These are phyloP conservation scores for Mycogona germanica DNA, from an alignment of 2,888 invertebrate genomes.

Conservation along the genomic window DNA sequence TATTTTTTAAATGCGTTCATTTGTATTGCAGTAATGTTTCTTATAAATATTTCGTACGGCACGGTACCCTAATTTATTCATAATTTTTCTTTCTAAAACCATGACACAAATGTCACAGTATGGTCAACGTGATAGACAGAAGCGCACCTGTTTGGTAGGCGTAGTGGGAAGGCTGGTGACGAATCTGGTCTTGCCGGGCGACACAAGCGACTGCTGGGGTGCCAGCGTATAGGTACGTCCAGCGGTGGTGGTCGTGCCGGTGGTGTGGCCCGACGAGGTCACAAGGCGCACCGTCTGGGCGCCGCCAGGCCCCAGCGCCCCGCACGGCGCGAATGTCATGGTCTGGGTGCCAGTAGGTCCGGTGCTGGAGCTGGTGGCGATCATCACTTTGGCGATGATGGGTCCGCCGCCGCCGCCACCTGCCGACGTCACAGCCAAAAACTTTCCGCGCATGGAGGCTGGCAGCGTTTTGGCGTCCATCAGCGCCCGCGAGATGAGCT, in stretches of 20 bases:
- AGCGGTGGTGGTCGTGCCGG: conserved; percentile 26
- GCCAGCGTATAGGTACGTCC: conserved; percentile 51
- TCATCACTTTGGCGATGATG: conserved; percentile 33
- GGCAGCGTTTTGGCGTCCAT: not conserved
- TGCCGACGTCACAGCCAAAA: not conserved
- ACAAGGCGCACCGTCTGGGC: conserved; percentile 20
- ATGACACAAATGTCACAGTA: too few relatives aligned
- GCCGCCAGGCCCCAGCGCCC: conserved; percentile 16
- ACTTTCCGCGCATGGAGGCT: conserved; percentile 6
- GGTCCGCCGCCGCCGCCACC: not conserved
- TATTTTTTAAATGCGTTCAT: too few relatives aligned
- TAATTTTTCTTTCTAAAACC: too few relatives aligned
- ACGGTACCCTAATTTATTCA: too few relatives aligned
- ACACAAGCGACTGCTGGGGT: conserved; percentile 40
- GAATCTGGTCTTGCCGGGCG: conserved; percentile 28
- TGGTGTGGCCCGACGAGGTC: conserved; percentile 17
- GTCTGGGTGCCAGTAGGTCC: conserved; percentile 29
- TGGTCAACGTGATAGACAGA: not conserved
- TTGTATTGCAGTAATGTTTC: too few relatives aligned
- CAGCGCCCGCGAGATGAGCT: not conserved
- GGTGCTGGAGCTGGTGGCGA: conserved; percentile 31
- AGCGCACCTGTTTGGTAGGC: conserved; percentile 26
- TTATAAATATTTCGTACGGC: too few relatives aligned
- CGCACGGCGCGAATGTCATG: conserved; percentile 21
- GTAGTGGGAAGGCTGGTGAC: conserved; percentile 27